Evolutionary conservation across 2,113 vertebrate species (phyloP), one percentile per base, ranked within the genome.

Genomic region (Polypterus senegalus): DNA sequence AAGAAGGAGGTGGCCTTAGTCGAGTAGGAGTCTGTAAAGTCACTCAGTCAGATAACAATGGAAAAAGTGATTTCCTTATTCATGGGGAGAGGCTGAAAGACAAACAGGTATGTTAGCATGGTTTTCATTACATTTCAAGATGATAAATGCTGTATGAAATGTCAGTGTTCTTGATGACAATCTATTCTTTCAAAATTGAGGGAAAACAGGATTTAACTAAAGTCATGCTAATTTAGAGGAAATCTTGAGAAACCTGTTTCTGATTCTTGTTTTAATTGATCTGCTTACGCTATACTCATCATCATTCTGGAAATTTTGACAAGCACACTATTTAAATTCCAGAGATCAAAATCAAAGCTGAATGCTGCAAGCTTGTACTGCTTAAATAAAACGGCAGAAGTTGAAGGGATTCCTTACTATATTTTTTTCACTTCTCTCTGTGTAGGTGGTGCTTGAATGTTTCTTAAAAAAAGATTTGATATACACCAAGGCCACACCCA

Each of bases 401-500:
- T 10, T 55, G 54, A 10, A 55, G 54, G 10, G 54, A 3, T 55
- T 55, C 4, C 54, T 27, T 27, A 10, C 27, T 55, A 55, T 55
- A n/a, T 55, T 55, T n/a, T 27, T 27, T 27, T 27, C 27, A 27
- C 27, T 27, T 27, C 27, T 27, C 11, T 58, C 65, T 74, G 56
- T 65, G 62, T 79, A 99, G 95, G 91, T 97, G 83, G 93, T 98
- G 63, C 76, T 99, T 83, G 93, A 99, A 70, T 98, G 95, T 79
- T 92, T 90, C 49, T 84, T 99, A 72, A 91, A 89, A 83, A 98
- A 97, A 77, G 91, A 98, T 78, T 81, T 99, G 71, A 86, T 97
- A 54, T 99, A 99, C 83, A 97, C 89, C 9, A 94, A 95, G 82
- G 94, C 95, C n/a, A 99, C 93, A n/a, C 96, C 96, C 65, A 99